These are phyloP conservation scores for Eubasilissa splendida DNA, from an alignment of 2,888 invertebrate species.

Conservation along the genomic window DNA sequence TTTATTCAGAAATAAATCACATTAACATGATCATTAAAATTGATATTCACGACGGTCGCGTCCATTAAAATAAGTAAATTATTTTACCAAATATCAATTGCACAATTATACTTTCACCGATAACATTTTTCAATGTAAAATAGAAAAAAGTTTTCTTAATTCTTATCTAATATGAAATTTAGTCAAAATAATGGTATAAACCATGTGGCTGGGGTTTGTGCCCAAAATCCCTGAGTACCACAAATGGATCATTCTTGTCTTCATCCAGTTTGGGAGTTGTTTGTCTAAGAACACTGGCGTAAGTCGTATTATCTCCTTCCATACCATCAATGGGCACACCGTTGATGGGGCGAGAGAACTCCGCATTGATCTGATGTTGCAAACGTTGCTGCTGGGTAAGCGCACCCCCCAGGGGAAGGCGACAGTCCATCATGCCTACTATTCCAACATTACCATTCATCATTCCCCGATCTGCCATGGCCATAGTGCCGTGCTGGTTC, in stretches of 20 bases:
- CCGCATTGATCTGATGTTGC: constrained; percentile 56
- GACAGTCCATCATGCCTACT: constrained; percentile 53
- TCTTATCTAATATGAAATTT: constrained; percentile 52
- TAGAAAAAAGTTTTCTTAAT: constrained; percentile 45
- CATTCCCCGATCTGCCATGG: constrained; percentile 56
- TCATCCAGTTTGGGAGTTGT: constrained; percentile 59
- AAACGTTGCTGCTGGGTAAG: constrained; percentile 51
- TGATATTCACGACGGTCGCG: constrained; percentile 41
- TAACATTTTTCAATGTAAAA: constrained; percentile 44
- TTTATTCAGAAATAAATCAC: constrained; percentile 41
- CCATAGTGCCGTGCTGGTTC: constrained; percentile 50
- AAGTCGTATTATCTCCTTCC: constrained; percentile 60
- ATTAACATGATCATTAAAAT: constrained; percentile 35
- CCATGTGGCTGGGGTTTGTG: constrained; percentile 66
- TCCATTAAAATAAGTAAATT: constrained; percentile 26
- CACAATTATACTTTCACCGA: constrained; percentile 46
- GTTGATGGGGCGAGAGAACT: constrained; percentile 56
- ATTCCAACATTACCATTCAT: constrained; percentile 48
- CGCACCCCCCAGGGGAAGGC: constrained; percentile 42
- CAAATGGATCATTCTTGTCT: constrained; percentile 68
- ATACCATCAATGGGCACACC: constrained; percentile 46
- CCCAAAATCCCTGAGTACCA: constrained; percentile 69
- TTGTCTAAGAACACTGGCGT: constrained; percentile 62
- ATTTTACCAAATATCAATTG: constrained; percentile 46
- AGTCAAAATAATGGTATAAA: constrained; percentile 75